Evolutionary conservation across 1,140 invertebrate genomes (phyloP), one percentile per base, ranked within the genome.

Genomic region (Macrostomum lignano): DNA sequence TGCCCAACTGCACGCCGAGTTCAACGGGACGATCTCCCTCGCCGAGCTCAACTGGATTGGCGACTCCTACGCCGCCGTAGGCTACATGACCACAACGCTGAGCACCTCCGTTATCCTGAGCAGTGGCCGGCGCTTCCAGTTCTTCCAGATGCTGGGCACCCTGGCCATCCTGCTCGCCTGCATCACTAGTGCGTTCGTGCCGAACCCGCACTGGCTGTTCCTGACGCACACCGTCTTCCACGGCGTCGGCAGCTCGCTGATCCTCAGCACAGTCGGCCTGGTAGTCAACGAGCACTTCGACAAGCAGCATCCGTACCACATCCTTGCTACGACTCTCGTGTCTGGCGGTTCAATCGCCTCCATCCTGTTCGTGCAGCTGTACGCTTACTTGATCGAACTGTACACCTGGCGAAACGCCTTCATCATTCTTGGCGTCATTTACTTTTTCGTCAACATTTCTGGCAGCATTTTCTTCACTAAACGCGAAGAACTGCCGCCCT

Each of bases 281-380:
- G 32, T 33, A 3, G 32, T 33, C 17, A 33, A 33, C 17, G 32
- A 33, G 17, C 32, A 33, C 20, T 33, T 33, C 15, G 32, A 19
- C 7, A 33, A 33, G 19, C 14, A 11, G 3, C 32, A 33, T 20
- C 24, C 24, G 19, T 33, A 33, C 26, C 32, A 33, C 19, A 17
- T 33, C 14, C 20, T 33, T 6, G 32, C 32, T 10, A 33, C 32
- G 14, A 33, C 32, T 4, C 20, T 33, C 2, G 19, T 33, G 4
- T 33, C 32, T 5, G 32, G 32, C 5, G 32, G 32, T 31, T 33
- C 32, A 3, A 33, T 33, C 17, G 32, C 32, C 10, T 33, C 32
- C 3, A 33, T 33, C 14, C 13, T 33, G 3, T 33, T 33, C 26
- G 32, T 33, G 15, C 32, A 33, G 19, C 26, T 33, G 4, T 33